Base-by-base conservation (phyloP, 2,888 invertebrate genomes). In the Crioceris asparagi region DNA sequence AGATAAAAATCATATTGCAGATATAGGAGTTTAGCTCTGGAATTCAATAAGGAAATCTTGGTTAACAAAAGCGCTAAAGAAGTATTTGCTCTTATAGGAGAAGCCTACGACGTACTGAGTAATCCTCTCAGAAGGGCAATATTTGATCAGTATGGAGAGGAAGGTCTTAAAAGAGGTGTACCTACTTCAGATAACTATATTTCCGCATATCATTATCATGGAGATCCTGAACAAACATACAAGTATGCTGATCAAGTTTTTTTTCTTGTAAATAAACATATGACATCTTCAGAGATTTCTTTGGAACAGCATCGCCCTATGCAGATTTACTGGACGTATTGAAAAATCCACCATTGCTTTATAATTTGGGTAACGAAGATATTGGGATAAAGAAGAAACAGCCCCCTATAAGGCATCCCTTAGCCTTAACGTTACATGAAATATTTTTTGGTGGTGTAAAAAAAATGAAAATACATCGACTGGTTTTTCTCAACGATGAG, bases 61-160 rank as follows among this genome's bases (percentile, higher is more conserved):
- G 69, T 74, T 51, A 71, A 76, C 53, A 74, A 75, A 51, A 75
- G 74, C 50, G 70, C 70, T 12, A 66, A 65, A 43, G 59, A 66
- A 36, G 67, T 75, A 47, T 81, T 82, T 58, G 61, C 70, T 3
- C 62, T 79, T 14, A 71, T 83, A 34, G 78, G 76, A 18, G 86
- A 86, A 67, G 85, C 87, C 0, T 88, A 79, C 58, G 86, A 87
- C 52, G 79, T 86, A 6, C 66, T 88, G 17, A 72, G 75, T 1
- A 69, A 82, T 60, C 74, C 79, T 27, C 64, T 76, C 43, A 66
- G 65, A 41, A 70, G 83, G 38, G 80, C 86, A 10, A 75, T 90
- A 11, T 93, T 83, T 65, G 90, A 92, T 63, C 84, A 86, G 54
- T 91, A 83, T 62, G 92, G 92, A 0, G 90, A 90, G 62, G 82